A percentile compares a stretch with the other conserved stretches of the same genome.
These are phyloP conservation scores for Aethes cnicana DNA, from an alignment of 2,888 invertebrate genomes.

Conservation along the genomic window DNA sequence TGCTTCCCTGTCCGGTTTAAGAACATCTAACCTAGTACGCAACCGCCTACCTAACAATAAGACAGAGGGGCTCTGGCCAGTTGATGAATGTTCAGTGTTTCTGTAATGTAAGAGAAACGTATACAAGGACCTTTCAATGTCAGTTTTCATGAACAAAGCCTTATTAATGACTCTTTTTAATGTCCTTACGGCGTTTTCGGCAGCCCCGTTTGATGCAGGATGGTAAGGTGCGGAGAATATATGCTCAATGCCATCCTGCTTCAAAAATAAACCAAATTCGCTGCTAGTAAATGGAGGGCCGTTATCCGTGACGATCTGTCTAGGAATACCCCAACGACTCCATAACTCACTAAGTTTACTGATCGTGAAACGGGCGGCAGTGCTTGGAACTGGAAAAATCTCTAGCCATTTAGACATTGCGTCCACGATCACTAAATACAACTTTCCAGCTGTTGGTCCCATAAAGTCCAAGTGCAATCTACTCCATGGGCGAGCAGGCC, in stretches of 20 bases:
- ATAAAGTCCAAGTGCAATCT: slow-evolving; percentile 25
- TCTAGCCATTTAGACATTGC: slow-evolving; percentile 24
- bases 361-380: slow-evolving; percentile 1
- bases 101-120: not conserved
- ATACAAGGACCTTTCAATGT: not conserved
- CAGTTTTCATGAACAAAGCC: not conserved
- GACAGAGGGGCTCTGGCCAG: not conserved
- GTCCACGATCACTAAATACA: slow-evolving; percentile 18
- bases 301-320: slow-evolving; percentile 1
- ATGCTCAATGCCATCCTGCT: not conserved
- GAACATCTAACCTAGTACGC: not conserved
- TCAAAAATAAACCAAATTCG: not conserved
- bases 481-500: slow-evolving; percentile 16
- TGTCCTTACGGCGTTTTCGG: not conserved
- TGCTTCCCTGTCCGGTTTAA: not conserved
- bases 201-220: slow-evolving; percentile 5
- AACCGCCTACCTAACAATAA: not conserved
- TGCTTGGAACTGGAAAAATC: not conserved
- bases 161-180: not conserved
- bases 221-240: not conserved
- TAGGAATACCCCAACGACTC: slow-evolving; percentile 1
- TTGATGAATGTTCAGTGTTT: not conserved
- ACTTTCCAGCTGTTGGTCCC: slow-evolving; percentile 12
- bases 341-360: not conserved
- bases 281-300: slow-evolving; percentile 5